A percentile compares a stretch with the other conserved stretches of the same genome.
phyloP scores from a whole-genome alignment of 2,888 invertebrate species.

The Cosmia trapezina region DNA sequence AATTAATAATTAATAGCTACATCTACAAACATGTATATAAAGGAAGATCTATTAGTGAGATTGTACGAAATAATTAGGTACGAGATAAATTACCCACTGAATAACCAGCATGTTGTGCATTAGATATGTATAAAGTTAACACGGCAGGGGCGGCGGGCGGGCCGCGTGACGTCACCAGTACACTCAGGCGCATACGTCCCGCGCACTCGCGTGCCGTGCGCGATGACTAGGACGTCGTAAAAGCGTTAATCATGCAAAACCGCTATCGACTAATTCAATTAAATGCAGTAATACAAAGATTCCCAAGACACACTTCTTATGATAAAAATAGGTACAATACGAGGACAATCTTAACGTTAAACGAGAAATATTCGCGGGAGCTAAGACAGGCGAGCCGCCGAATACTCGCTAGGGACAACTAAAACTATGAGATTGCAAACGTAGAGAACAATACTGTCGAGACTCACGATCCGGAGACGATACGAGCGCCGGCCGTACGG shows the following conservation, averaged over 20 bases:
- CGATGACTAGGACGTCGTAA: constrained; percentile 76
- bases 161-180: constrained; percentile 31
- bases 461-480: constrained; percentile 60
- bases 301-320: constrained; percentile 65
- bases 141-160: constrained; percentile 13
- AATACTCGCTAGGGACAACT: constrained; percentile 52
- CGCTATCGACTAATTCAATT: constrained; percentile 72
- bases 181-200: not conserved
- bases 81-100: constrained; percentile 67
- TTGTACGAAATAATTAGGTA: constrained; percentile 71
- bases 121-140: constrained; percentile 66
- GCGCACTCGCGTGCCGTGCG: constrained; percentile 37
- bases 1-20: constrained; percentile 68
- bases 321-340: constrained; percentile 57
- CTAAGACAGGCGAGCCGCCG: constrained; percentile 42
- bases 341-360: constrained; percentile 59
- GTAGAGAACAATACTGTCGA: constrained; percentile 63
- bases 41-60: constrained; percentile 74
- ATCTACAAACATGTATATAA: constrained; percentile 73
- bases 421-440: constrained; percentile 79
- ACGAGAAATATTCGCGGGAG: constrained; percentile 56
- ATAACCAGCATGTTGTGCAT: constrained; percentile 65
- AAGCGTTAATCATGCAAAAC: constrained; percentile 73
- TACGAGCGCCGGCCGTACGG: constrained; percentile 63
- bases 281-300: constrained; percentile 75